A percentile compares a stretch with the other conserved stretches of the same genome.
These are phyloP conservation scores for Leptatherina wallacei DNA, from an alignment of 2,797 vertebrate species.

Conservation along the genomic window DNA sequence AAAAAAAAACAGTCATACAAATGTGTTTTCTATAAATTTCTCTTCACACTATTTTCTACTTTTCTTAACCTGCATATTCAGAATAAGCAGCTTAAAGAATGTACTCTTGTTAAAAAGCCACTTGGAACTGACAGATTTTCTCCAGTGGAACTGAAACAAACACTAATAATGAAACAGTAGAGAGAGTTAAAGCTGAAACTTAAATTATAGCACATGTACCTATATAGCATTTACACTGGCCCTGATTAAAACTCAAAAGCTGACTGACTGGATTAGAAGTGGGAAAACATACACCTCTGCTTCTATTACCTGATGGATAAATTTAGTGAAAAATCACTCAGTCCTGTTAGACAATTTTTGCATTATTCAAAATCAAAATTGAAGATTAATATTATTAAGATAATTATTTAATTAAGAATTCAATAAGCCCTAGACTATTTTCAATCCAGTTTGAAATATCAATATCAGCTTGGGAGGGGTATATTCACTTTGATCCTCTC, in stretches of 20 bases:
- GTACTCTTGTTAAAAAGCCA: not conserved
- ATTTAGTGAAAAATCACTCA: too few species aligned
- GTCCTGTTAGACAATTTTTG: too few species aligned
- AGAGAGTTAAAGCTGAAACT: too few species aligned
- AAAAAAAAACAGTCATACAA: not conserved
- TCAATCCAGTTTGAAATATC: not conserved
- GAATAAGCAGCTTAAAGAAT: not conserved
- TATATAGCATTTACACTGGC: not conserved
- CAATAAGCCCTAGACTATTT: too few species aligned
- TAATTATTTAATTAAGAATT: too few species aligned
- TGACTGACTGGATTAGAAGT: not conserved
- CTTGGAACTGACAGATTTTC: not conserved
- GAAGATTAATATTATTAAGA: too few species aligned
- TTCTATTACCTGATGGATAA: too few species aligned
- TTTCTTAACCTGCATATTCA: not conserved
- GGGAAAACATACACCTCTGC: too few species aligned
- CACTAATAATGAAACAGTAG: not conserved
- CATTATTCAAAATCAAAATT: too few species aligned
- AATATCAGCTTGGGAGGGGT: not conserved
- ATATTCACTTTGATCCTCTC: not conserved
- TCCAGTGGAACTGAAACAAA: not conserved
- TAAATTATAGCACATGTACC: too few species aligned
- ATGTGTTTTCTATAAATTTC: not conserved
- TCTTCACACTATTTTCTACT: not conserved
- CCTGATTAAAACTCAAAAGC: not conserved